These are phyloP conservation scores for Epirrhoe alternata DNA, from an alignment of 2,888 invertebrate species.

Conservation along the genomic window DNA sequence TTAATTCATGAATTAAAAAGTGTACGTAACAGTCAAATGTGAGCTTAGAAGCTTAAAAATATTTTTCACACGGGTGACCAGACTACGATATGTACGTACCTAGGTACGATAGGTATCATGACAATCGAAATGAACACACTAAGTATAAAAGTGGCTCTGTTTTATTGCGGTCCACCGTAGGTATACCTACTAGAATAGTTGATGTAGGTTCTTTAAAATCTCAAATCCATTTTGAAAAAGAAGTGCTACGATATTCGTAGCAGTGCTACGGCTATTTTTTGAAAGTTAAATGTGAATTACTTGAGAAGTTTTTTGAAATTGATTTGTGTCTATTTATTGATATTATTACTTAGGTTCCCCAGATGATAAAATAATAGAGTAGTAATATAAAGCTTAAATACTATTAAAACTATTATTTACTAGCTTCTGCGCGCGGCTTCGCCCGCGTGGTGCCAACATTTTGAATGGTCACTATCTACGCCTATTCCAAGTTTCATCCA, in stretches of 20 bases:
- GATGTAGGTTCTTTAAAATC: neutral
- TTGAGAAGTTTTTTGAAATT: neutral
- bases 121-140: neutral
- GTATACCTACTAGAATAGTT: neutral
- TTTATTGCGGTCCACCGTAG: neutral
- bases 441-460: no score
- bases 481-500: no score
- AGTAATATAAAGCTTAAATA: no score
- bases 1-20: no score
- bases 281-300: neutral
- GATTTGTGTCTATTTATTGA: neutral
- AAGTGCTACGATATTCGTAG: conserved; percentile 41
- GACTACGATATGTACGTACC: no score
- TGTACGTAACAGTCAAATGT: no score
- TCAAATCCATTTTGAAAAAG: neutral
- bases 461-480: no score
- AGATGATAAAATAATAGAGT: no score
- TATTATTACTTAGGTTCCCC: no score
- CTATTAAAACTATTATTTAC: no score
- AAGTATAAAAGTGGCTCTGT: neutral
- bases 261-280: conserved; percentile 41
- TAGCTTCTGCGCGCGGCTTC: no score
- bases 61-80: neutral
- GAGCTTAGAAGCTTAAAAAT: neutral
- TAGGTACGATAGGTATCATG: no score